Evolutionary conservation across 2,113 vertebrate species (phyloP).

Genomic region (Neofelis nebulosa): DNA sequence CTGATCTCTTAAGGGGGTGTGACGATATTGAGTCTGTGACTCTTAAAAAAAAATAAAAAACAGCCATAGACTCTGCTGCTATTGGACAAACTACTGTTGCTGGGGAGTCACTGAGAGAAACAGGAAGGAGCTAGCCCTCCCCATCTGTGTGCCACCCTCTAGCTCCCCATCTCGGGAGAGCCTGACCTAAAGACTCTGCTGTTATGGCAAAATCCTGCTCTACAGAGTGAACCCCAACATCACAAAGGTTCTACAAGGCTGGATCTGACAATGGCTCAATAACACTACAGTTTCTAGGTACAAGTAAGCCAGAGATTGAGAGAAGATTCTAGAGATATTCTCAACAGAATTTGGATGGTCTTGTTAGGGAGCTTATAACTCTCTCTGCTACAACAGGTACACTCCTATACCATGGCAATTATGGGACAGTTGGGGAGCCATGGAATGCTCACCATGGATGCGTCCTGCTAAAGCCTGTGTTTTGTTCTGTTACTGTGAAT

Average conservation of each 20-base stretch:
- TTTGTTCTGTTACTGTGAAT: not conserved
- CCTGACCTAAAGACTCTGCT: not conserved
- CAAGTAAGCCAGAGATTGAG: not conserved
- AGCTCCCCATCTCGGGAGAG: not conserved
- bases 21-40: too few species aligned
- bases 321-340: not conserved
- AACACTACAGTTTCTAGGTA: not conserved
- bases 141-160: not conserved
- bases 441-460: fast-evolving
- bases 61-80: not conserved
- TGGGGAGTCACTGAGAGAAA: not conserved
- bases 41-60: too few species aligned
- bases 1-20: fast-evolving
- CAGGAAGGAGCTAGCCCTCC: not conserved
- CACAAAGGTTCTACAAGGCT: not conserved
- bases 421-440: not conserved
- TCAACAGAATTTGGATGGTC: not conserved
- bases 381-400: too few species aligned
- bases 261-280: not conserved
- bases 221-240: not conserved
- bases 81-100: not conserved
- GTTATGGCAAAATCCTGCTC: not conserved
- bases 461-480: not conserved
- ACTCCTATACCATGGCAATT: not conserved
- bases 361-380: not conserved